Evolutionary conservation across 2,113 vertebrate genomes (phyloP), one percentile per base, ranked within the genome.

Genomic region (Pleuronectes platessa): DNA sequence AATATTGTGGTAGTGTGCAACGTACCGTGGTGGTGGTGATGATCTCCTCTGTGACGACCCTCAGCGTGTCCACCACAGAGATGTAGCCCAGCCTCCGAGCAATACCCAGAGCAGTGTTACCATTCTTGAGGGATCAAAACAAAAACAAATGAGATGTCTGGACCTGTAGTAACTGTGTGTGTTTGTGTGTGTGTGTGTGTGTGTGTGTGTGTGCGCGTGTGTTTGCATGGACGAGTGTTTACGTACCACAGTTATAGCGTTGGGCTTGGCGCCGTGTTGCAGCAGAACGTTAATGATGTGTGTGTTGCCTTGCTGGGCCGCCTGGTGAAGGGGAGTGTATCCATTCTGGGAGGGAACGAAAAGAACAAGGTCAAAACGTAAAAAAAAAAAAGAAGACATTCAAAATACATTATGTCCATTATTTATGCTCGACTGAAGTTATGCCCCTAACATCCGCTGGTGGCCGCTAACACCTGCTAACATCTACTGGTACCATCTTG

Each of bases 231-330:
- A 31, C 31, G 51, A 31, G 47, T 40, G n/a, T 61, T 1, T 49
- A 83, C 96, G 90, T 90, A 99, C 98, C 61, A 96, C 94, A 55
- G 97, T 99, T 82, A 94, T 95, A 61, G 96, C 96, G 0, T 99
- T 98, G 74, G 98, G 97, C 81, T 96, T 97, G 89, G 98, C 98
- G 15, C 98, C 98, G 0, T 96, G 89, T 49, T 98, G 97, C 45
- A 99, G 94, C 63, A 99, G 95, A 1, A 98, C 91, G 0, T 99
- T 99, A 68, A 99, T 98, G 89, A 99, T 95, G 91, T 99, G 98
- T 62, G 98, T 99, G 92, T 99, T 98, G 31, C 98, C 98, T 78
- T 99, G 98, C 63, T 99, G 98, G 20, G 98, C 98, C 2, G 98
- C 97, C 92, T 99, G 98, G 80, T 99, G 98, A 37, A 99, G 93